Evolutionary conservation across 2,113 vertebrate genomes (phyloP).

Genomic region (Balaenoptera acutorostrata): DNA sequence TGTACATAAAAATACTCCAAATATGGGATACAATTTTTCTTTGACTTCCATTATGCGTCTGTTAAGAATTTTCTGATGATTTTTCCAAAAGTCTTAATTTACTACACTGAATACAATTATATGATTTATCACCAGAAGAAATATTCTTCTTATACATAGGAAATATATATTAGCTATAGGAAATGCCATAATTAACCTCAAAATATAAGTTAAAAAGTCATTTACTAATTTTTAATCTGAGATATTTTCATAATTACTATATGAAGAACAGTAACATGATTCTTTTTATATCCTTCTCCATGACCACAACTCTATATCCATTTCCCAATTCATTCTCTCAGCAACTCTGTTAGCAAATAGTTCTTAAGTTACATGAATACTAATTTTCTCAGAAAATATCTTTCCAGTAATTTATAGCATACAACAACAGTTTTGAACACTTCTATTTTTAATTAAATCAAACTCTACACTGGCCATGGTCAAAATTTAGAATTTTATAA

Average conservation of each 20-base stretch:
- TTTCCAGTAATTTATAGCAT: background rate
- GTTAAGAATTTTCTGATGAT: slow-evolving; percentile 9
- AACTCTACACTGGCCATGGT: background rate
- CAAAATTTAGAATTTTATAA: slow-evolving; percentile 6
- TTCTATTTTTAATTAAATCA: background rate
- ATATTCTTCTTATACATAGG: background rate
- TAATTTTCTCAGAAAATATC: background rate
- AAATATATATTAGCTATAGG: background rate
- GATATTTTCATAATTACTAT: background rate
- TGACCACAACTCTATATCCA: background rate
- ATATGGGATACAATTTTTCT: background rate
- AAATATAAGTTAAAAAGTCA: background rate
- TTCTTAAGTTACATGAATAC: background rate
- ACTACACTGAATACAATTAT: background rate
- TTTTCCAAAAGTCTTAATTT: background rate
- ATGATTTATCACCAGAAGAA: background rate
- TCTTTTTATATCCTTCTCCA: background rate
- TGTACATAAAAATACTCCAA: background rate
- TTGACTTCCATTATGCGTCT: background rate
- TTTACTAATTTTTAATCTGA: background rate
- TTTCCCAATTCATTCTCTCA: background rate
- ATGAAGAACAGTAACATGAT: background rate
- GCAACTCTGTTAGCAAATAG: background rate
- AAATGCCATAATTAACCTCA: background rate
- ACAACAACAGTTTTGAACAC: background rate